Percentiles rank a stretch among this genome's conserved stretches.
These are phyloP conservation scores for Ophioderma brevispina DNA, from an alignment of 35 echinoderm and acorn worm species.

Conservation along the genomic window DNA sequence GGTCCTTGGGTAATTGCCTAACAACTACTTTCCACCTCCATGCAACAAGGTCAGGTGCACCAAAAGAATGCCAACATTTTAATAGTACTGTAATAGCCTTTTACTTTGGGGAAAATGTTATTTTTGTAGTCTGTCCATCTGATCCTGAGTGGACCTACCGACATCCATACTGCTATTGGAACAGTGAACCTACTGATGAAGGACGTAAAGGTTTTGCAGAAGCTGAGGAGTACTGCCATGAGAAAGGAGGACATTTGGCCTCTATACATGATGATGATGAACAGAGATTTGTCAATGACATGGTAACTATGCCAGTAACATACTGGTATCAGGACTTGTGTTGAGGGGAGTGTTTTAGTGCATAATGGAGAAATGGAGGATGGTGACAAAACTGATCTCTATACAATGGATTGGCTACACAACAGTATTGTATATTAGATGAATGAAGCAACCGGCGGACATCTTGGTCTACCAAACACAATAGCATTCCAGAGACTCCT, in stretches of 20 bases:
- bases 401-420: no score
- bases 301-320: no score
- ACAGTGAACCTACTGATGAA: not conserved
- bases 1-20: not conserved
- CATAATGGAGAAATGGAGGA: no score
- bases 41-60: not conserved
- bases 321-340: no score
- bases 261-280: slow-evolving; percentile 59
- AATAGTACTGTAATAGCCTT: not conserved
- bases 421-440: no score
- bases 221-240: slow-evolving; percentile 56
- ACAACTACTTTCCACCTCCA: not conserved
- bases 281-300: slow-evolving; percentile 22
- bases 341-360: no score
- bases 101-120: not conserved
- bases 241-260: slow-evolving; percentile 63
- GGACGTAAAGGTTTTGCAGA: slow-evolving; percentile 34
- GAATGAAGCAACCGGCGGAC: no score
- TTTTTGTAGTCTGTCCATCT: slow-evolving; percentile 13
- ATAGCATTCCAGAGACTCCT: no score
- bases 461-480: no score
- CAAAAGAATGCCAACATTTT: not conserved
- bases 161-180: slow-evolving; percentile 45
- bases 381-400: no score
- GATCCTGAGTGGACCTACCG: slow-evolving; percentile 30